Base-by-base conservation (phyloP, 2,113 vertebrate genomes). In the Eublepharis macularius region DNA sequence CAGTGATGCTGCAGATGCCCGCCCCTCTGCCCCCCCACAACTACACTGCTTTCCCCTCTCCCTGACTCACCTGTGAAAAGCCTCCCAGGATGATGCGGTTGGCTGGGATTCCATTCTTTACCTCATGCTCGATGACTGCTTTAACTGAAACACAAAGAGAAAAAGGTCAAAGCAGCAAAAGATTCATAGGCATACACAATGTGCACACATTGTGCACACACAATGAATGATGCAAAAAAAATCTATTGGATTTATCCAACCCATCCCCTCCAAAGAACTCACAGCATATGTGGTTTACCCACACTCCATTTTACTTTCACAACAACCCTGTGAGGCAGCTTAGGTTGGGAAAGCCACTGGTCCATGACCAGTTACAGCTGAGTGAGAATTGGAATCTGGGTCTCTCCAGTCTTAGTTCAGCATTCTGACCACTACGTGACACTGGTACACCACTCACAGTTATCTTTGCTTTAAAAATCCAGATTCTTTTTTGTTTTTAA, bases 51-150 rank as follows among this genome's bases (percentile, higher is more conserved):
- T 14, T 14, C 7, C 49, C 32, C 66, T 26, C 32, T 8, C 26
- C 32, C 10, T 63, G 32, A n/a, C 94, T 92, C 89, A 99, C 99
- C 98, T 99, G 98, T 86, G 98, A 99, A 95, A 99, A 99, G 92
- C 99, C 99, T 29, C 98, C 98, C 66, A 99, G 97, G 65, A 99
- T 95, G 79, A 99, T 98, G 13, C 99, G 98, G 90, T 98, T 95
- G 75, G 98, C 95, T 8, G 98, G 98, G 85, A 99, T 99, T 81
- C 99, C 99, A 0, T 98, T 99, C 96, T 98, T 99, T 89, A 97
- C 96, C 95, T 99, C 99, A 0, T 99, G 98, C 85, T 99, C 99
- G 2, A 99, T 99, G 86, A 99, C 97, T 88, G 98, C 98, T 96
- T 97, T 98, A 92, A 99, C 99, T 99, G 90, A 26, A 79, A 94